A percentile compares a stretch with the other conserved stretches of the same genome.
phyloP scores from a whole-genome alignment of 2,113 vertebrate genomes.

The Rhipidura dahli region DNA sequence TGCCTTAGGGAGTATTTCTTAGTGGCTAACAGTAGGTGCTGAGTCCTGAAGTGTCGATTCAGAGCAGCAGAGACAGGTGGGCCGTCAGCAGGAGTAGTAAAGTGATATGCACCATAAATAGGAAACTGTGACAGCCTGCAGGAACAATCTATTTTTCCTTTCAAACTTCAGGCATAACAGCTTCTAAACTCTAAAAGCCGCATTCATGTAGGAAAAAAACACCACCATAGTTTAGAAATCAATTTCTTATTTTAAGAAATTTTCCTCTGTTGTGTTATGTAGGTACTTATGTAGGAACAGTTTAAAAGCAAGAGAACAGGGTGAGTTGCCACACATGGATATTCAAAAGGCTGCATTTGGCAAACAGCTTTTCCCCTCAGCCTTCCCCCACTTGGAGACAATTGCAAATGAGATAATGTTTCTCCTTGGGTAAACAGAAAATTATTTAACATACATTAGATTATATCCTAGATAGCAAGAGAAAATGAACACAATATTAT shows the following conservation, averaged over 20 bases:
- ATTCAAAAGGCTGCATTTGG: neutral
- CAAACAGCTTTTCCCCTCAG: neutral
- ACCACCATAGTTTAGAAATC: neutral
- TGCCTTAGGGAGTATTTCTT: constrained; percentile 17
- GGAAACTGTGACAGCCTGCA: neutral
- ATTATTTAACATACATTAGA: neutral
- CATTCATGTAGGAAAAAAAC: neutral
- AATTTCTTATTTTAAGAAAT: neutral
- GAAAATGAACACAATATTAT: neutral
- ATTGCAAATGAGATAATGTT: neutral
- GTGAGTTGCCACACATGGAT: neutral
- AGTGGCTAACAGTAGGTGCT: constrained; percentile 5
- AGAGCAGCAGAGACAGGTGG: neutral
- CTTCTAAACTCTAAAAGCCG: neutral
- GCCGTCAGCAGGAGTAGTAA: neutral
- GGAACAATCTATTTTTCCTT: neutral
- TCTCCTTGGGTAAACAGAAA: neutral
- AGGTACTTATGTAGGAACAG: neutral
- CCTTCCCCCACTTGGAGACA: neutral
- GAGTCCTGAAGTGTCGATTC: neutral
- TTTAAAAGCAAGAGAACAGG: neutral
- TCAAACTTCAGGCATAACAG: neutral
- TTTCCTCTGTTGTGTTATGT: neutral
- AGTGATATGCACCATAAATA: neutral
- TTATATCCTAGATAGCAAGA: neutral